These are phyloP conservation scores for Patiria pectinifera DNA, from an alignment of 53 echinoderm and acorn worm species.

Conservation along the genomic window DNA sequence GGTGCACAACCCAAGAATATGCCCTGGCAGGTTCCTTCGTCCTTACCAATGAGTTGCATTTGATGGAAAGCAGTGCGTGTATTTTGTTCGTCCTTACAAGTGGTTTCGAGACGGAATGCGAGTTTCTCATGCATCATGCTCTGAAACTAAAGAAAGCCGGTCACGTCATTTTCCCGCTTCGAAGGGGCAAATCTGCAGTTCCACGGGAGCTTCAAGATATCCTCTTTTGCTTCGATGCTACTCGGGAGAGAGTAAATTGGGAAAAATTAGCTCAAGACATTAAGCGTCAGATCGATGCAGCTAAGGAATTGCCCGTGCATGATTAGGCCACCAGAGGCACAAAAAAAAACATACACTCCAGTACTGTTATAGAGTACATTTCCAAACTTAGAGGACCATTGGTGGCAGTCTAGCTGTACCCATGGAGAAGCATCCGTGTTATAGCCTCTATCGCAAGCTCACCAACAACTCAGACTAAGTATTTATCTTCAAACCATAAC, in stretches of 20 bases:
- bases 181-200: not conserved
- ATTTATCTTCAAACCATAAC: too few species aligned
- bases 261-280: slow-evolving; percentile 2
- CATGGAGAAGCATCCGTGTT: too few species aligned
- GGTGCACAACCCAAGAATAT: not conserved
- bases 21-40: not conserved
- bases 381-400: too few species aligned
- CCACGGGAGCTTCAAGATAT: not conserved
- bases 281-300: not conserved
- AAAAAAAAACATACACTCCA: too few species aligned
- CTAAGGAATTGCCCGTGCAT: not conserved
- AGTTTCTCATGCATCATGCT: not conserved
- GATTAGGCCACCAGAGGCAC: too few species aligned
- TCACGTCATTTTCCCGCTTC: not conserved
- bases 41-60: not conserved
- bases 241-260: not conserved
- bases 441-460: too few species aligned
- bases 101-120: not conserved
- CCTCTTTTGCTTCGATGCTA: not conserved
- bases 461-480: too few species aligned
- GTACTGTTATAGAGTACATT: too few species aligned
- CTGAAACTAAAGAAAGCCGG: not conserved
- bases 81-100: not conserved
- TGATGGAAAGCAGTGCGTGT: not conserved
- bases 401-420: too few species aligned